Percentiles rank a stretch among this genome's conserved stretches.
phyloP scores from a whole-genome alignment of 2,113 vertebrate genomes.

The Hypanus sabinus region DNA sequence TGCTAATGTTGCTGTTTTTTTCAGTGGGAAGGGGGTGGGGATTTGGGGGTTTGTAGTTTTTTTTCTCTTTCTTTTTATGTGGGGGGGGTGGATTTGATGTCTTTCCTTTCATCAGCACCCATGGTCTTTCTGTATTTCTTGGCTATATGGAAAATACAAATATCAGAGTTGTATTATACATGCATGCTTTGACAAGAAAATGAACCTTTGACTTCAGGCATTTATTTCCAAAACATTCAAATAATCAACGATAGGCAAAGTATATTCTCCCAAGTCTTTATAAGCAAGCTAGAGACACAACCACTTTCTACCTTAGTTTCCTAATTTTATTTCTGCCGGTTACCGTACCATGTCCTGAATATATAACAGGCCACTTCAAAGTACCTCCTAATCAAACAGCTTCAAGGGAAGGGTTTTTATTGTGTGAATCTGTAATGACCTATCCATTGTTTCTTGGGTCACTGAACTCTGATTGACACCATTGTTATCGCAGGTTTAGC shows the following conservation, averaged over 20 bases:
- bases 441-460: not conserved
- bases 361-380: not conserved
- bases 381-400: not conserved
- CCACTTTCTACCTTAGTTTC: not conserved
- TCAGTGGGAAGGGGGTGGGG: too few species aligned
- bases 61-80: too few species aligned
- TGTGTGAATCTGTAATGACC: not conserved
- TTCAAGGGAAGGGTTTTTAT: constrained; percentile 9
- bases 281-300: not conserved
- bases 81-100: too few species aligned
- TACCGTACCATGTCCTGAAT: not conserved
- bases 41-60: too few species aligned
- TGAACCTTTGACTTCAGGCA: not conserved
- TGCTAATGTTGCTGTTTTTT: too few species aligned
- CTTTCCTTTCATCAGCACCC: too few species aligned
- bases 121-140: too few species aligned
- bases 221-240: not conserved
- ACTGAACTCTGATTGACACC: not conserved
- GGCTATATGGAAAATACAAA: too few species aligned
- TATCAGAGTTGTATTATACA: too few species aligned
- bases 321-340: not conserved
- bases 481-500: not conserved
- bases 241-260: not conserved
- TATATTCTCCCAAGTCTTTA: not conserved
- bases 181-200: too few species aligned